Evolutionary conservation across 2,888 invertebrate species (phyloP), one percentile per base, ranked within the genome.

Genomic region (Bedellia somnulentella): DNA sequence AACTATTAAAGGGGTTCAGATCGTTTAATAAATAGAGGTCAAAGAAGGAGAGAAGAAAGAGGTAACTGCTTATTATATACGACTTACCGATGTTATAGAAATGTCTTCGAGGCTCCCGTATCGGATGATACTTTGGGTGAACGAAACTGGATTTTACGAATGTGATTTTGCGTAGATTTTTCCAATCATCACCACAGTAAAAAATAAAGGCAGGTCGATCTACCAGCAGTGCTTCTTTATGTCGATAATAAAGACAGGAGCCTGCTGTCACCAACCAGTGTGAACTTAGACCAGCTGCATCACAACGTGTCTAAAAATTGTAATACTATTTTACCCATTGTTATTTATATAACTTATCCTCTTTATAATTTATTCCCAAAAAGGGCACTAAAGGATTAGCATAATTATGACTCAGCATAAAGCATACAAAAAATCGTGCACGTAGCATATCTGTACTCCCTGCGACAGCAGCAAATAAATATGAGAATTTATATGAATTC

Each of bases 261-360:
- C 54, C 71, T 5, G 71, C 49, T 5, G 60, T 55, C 14, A 71
- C 38, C 13, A 71, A 37, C 71, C 71, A 71, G 40, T 70, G 62
- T 2, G 55, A 45, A 37, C 57, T 70, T 21, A 71, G 51, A 6
- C 54, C 55, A 8, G 66, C 70, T 10, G 66, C 63, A 33, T 71
- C 71, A 37, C 71, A 71, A 33, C 55, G 52, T 24, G 68, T 52
- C 71, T 71, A 36, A 23, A 46, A 46, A n/a, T n/a, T n/a, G n/a
- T n/a, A n/a, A n/a, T n/a, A n/a, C n/a, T n/a, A n/a, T n/a, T n/a
- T n/a, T n/a, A n/a, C n/a, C n/a, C n/a, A n/a, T n/a, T n/a, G n/a
- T n/a, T n/a, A n/a, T n/a, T n/a, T n/a, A n/a, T n/a, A n/a, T n/a
- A n/a, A n/a, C n/a, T n/a, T n/a, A n/a, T n/a, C n/a, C n/a, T n/a